phyloP scores from a whole-genome alignment of 2,113 vertebrate genomes.

The Rhagologus leucostigma region DNA sequence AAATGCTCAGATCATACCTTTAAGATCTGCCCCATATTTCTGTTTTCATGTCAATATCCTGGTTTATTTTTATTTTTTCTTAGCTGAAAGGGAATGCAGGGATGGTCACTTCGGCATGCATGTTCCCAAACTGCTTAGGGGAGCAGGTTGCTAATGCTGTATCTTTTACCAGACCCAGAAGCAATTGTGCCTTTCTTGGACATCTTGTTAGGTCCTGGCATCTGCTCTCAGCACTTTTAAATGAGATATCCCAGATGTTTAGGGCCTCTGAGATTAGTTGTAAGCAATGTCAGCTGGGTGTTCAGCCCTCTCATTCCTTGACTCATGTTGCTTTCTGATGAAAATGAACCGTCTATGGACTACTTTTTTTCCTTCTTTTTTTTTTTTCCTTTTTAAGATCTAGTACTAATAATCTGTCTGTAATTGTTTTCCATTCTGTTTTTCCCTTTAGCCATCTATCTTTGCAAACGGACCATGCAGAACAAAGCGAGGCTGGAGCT shows the following conservation, averaged over 20 bases:
- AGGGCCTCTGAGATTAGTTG: not conserved
- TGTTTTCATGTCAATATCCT: not conserved
- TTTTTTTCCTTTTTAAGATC: not conserved
- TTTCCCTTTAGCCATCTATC: constrained; percentile 87
- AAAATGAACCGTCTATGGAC: not conserved
- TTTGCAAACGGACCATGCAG: constrained; percentile 98
- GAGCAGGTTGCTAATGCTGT: not conserved
- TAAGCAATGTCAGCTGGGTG: not conserved
- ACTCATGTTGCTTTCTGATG: not conserved
- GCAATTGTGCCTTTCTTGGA: not conserved
- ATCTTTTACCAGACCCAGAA: not conserved
- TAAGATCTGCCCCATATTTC: not conserved
- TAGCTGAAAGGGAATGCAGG: not conserved
- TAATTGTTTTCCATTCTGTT: constrained; percentile 45
- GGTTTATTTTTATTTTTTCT: not conserved
- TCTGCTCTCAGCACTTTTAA: not conserved
- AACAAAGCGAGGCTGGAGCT: constrained; percentile 95
- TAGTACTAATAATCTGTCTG: not conserved
- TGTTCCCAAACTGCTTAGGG: not conserved
- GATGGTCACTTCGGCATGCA: not conserved
- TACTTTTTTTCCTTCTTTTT: not conserved
- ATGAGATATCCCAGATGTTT: not conserved
- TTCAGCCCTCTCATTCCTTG: not conserved
- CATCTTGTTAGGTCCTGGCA: not conserved
- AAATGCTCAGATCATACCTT: not conserved